phyloP scores from a whole-genome alignment of 2,113 vertebrate genomes.

The Scatophagus argus region DNA sequence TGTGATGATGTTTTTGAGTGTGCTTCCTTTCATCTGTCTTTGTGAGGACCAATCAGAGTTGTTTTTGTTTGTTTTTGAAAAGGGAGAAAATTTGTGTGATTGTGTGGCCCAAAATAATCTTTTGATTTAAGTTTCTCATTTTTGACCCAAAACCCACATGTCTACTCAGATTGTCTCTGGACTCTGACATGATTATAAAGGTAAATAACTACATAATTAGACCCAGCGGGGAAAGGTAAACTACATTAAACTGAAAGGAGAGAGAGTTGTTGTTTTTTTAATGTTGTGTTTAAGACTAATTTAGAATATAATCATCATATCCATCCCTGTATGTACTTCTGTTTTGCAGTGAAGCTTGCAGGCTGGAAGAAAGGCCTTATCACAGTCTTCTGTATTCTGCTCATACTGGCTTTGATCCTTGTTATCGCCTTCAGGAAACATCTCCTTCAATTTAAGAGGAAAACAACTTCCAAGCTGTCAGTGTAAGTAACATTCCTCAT shows the following conservation, averaged over 20 bases:
- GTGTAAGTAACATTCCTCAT: slow-evolving; percentile 75
- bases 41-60: background rate
- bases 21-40: background rate
- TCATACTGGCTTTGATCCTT: slow-evolving; percentile 64
- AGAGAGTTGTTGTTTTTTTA: no score
- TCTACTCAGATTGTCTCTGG: background rate
- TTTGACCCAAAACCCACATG: background rate
- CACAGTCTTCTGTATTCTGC: slow-evolving; percentile 64
- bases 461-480: slow-evolving; percentile 63
- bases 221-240: background rate
- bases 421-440: slow-evolving; percentile 65
- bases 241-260: no score
- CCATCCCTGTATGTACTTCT: background rate
- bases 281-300: no score
- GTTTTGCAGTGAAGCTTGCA: slow-evolving; percentile 78
- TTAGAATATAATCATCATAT: background rate
- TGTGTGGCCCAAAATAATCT: background rate
- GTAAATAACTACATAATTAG: background rate
- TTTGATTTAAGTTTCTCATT: background rate
- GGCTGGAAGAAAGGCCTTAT: slow-evolving; percentile 82
- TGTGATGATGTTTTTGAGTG: background rate
- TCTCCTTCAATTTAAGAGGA: slow-evolving; percentile 53
- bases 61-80: background rate
- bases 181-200: background rate
- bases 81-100: no score